phyloP scores from a whole-genome alignment of 2,888 invertebrate genomes.

The Xestoiulus laeticollis region DNA sequence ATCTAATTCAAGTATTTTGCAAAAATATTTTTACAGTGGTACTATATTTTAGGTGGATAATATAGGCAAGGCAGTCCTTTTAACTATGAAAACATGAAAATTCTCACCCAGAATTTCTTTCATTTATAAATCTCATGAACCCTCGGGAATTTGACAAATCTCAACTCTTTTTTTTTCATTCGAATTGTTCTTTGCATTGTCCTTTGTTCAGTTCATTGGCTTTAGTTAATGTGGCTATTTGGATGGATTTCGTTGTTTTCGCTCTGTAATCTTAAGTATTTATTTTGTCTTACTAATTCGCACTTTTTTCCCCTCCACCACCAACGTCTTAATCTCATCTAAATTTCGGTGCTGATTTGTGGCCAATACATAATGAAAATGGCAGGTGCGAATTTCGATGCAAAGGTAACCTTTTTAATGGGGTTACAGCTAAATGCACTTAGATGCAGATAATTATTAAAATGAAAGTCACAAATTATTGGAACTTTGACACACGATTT shows the following conservation, averaged over 20 bases:
- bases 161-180: background rate
- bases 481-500: background rate
- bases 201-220: constrained; percentile 43
- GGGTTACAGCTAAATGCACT: constrained; percentile 43
- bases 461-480: constrained; percentile 27
- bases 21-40: too few relatives aligned
- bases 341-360: constrained; percentile 29
- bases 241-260: constrained; percentile 40
- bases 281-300: constrained; percentile 38
- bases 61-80: background rate
- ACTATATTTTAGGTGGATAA: background rate
- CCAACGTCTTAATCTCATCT: constrained; percentile 21
- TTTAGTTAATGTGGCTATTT: constrained; percentile 28
- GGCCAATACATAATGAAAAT: constrained; percentile 38
- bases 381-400: constrained; percentile 30
- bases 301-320: background rate
- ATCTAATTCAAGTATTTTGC: too few relatives aligned
- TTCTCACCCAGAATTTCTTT: background rate
- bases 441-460: constrained; percentile 38
- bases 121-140: background rate
- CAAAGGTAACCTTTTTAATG: constrained; percentile 31
- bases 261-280: constrained; percentile 36
- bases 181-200: constrained; percentile 2
- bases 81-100: background rate
- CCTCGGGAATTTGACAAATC: background rate